phyloP scores from a whole-genome alignment of 1,140 invertebrate species.

The Linepithema humile region DNA sequence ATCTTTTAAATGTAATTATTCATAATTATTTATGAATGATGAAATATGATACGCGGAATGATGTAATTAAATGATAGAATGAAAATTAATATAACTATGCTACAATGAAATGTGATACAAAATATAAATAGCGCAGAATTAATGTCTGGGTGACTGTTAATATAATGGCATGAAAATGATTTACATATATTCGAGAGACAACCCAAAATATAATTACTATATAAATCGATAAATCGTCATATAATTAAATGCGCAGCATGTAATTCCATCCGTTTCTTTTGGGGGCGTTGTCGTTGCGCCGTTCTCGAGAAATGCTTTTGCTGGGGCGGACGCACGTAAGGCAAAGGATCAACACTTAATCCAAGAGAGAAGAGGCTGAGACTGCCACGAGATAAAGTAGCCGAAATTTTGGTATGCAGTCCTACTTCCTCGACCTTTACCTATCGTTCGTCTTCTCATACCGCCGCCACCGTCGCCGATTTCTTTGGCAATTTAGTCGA shows the following conservation, averaged over 20 bases:
- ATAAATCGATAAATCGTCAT: too few species aligned
- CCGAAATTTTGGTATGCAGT: constrained; percentile 27
- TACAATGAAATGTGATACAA: background rate
- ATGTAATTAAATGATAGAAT: too few species aligned
- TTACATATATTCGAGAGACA: background rate
- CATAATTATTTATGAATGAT: background rate
- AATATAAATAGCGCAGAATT: background rate
- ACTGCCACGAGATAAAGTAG: constrained; percentile 51
- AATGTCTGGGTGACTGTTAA: background rate
- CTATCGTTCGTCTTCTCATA: constrained; percentile 5
- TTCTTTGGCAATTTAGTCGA: constrained; percentile 5
- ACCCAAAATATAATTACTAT: too few species aligned
- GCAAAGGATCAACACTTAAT: constrained; percentile 50
- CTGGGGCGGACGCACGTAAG: background rate
- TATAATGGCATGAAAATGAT: background rate
- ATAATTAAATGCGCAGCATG: background rate
- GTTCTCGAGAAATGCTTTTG: constrained; percentile 2
- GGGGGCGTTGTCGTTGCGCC: background rate
- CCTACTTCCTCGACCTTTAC: background rate
- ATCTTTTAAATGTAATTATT: background rate
- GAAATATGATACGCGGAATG: too few species aligned
- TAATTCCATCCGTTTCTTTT: background rate
- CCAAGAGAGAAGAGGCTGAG: background rate
- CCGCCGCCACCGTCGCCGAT: background rate
- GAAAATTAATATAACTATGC: too few species aligned